A percentile compares a stretch with the other conserved stretches of the same genome.
Evolutionary conservation across 2,113 vertebrate genomes (phyloP).

Genomic region (Hypanus sabinus): DNA sequence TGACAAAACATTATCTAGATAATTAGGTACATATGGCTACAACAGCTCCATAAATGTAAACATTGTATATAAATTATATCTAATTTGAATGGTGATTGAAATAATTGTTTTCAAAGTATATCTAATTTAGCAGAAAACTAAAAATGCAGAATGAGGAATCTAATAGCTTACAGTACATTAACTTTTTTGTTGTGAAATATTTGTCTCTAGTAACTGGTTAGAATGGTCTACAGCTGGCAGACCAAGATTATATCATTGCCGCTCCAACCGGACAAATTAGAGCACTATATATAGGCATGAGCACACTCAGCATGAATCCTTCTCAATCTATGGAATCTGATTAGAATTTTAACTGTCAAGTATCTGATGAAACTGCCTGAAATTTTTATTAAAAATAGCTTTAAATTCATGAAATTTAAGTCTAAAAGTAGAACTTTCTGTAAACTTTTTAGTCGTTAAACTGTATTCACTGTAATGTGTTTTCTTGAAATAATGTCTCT

Average conservation of each 20-base stretch:
- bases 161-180: not conserved
- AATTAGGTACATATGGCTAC: conserved; percentile 2
- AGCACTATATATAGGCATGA: not conserved
- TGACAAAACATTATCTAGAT: not conserved
- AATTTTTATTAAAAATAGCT: not conserved
- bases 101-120: conserved; percentile 8
- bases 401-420: not conserved
- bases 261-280: not conserved
- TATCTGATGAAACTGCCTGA: not conserved
- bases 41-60: not conserved
- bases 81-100: conserved; percentile 15
- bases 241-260: not conserved
- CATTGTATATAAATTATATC: conserved; percentile 5
- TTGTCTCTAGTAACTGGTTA: not conserved
- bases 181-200: not conserved
- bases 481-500: not conserved
- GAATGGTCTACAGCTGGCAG: not conserved
- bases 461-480: not conserved
- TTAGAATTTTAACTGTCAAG: not conserved
- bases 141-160: not conserved
- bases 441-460: not conserved
- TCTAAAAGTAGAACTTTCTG: not conserved
- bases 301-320: not conserved
- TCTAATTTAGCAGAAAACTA: not conserved
- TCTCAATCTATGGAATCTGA: not conserved